Percentiles rank a stretch among this genome's conserved stretches.
phyloP scores from a whole-genome alignment of 2,797 vertebrate species.

The Semaprochilodus insignis region DNA sequence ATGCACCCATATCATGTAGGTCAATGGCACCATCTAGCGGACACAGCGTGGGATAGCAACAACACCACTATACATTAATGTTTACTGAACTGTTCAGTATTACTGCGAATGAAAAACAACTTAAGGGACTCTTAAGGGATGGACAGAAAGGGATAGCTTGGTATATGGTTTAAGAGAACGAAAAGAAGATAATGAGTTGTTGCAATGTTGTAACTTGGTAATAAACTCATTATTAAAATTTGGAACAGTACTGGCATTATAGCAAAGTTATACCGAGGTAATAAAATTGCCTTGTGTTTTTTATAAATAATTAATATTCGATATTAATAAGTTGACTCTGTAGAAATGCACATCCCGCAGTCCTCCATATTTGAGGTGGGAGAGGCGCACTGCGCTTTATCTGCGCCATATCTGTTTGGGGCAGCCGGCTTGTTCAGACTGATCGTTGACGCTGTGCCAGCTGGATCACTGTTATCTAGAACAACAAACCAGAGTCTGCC shows the following conservation, averaged over 20 bases:
- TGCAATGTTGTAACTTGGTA: not conserved
- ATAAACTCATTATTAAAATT: not conserved
- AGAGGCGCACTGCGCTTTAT: not conserved
- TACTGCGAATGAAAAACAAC: too few relatives aligned
- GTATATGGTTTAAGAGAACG: not conserved
- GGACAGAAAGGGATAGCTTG: not conserved
- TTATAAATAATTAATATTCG: not conserved
- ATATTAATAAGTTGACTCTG: not conserved
- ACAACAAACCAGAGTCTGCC: slow-evolving; percentile 49
- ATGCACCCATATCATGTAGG: too few relatives aligned
- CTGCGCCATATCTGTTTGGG: slow-evolving; percentile 48
- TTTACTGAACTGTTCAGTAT: too few relatives aligned
- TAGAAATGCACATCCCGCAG: not conserved
- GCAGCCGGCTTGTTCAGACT: not conserved
- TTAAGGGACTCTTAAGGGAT: not conserved
- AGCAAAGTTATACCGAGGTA: not conserved
- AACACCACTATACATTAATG: not conserved
- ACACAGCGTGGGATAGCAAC: not conserved
- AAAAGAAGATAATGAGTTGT: not conserved
- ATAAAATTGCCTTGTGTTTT: not conserved
- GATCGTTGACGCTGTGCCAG: slow-evolving; percentile 10
- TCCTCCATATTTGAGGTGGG: slow-evolving; percentile 15
- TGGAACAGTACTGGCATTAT: not conserved
- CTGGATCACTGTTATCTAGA: slow-evolving; percentile 23
- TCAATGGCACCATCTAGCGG: not conserved